Conservation (phyloP, 2,113 vertebrate species). For the Oncorhynchus clarkii region DNA sequence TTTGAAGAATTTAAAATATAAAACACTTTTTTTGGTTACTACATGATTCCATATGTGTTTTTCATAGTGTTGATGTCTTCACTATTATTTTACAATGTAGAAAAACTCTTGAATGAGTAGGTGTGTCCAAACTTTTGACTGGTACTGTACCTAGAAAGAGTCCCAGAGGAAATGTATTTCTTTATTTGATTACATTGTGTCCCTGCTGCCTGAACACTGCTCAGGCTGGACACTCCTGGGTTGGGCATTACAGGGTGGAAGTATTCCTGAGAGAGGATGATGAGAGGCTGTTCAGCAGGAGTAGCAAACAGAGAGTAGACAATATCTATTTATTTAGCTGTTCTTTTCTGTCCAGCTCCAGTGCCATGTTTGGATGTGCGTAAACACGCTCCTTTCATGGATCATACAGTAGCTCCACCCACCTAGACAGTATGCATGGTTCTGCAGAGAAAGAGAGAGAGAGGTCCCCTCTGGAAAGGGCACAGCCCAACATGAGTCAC, state of each 20-base stretch:
- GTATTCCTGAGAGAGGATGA: conserved; percentile 4
- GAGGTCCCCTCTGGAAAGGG: conserved; percentile 34
- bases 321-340: too few species aligned
- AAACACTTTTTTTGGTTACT: too few species aligned
- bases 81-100: too few species aligned
- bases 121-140: too few species aligned
- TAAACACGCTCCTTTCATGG: too few species aligned
- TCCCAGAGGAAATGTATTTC: conserved; percentile 27
- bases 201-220: not conserved
- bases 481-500: conserved; percentile 38
- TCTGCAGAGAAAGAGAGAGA: not conserved
- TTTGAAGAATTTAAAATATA: too few species aligned
- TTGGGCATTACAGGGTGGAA: conserved; percentile 6
- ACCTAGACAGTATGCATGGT: not conserved
- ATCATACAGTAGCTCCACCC: conserved; percentile 11
- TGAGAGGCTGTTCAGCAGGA: conserved; percentile 21
- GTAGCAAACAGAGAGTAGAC: not conserved
- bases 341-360: too few species aligned
- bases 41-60: too few species aligned
- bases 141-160: conserved; percentile 26
- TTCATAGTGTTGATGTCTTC: too few species aligned
- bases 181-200: conserved; percentile 28
- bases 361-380: too few species aligned
- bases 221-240: not conserved
- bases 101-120: too few species aligned